phyloP scores from a whole-genome alignment of 2,888 invertebrate species.

The Onchidella celtica region DNA sequence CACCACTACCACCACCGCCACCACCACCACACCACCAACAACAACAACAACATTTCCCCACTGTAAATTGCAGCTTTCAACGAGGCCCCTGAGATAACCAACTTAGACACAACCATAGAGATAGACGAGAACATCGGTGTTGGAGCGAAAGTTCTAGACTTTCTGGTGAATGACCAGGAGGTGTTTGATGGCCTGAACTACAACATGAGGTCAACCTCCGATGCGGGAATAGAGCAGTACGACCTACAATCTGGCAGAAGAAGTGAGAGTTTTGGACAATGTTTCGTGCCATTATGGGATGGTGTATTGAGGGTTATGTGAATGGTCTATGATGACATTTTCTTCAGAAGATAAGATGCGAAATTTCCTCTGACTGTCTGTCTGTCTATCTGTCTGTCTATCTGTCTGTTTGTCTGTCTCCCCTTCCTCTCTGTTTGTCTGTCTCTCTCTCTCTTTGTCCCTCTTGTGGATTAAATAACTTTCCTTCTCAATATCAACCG shows the following conservation, averaged over 20 bases:
- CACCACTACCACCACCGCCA: no score
- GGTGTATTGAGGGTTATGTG: no score
- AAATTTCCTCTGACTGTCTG: neutral
- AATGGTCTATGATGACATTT: no score
- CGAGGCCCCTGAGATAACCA: slow-evolving; percentile 33
- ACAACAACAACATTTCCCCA: no score
- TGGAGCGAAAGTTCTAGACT: neutral
- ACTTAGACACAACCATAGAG: slow-evolving; percentile 14
- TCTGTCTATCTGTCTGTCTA: no score
- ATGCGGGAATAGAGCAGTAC: slow-evolving; percentile 45
- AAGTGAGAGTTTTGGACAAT: neutral
- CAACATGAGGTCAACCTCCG: slow-evolving; percentile 29
- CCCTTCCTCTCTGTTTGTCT: no score
- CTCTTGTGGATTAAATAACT: neutral
- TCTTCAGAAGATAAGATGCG: neutral
- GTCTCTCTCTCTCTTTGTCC: slow-evolving; percentile 18
- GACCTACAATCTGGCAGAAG: neutral
- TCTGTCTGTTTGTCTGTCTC: no score
- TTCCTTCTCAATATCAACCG: no score
- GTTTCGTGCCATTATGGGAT: no score
- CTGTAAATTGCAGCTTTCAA: slow-evolving; percentile 31
- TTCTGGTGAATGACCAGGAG: neutral
- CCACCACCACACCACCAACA: no score
- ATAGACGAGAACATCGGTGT: slow-evolving; percentile 31
- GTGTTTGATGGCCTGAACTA: neutral